A percentile compares a stretch with the other conserved stretches of the same genome.
Evolutionary conservation across 92 coral and sea anemone genomes (phyloP).

Genomic region (Siderastrea siderea): DNA sequence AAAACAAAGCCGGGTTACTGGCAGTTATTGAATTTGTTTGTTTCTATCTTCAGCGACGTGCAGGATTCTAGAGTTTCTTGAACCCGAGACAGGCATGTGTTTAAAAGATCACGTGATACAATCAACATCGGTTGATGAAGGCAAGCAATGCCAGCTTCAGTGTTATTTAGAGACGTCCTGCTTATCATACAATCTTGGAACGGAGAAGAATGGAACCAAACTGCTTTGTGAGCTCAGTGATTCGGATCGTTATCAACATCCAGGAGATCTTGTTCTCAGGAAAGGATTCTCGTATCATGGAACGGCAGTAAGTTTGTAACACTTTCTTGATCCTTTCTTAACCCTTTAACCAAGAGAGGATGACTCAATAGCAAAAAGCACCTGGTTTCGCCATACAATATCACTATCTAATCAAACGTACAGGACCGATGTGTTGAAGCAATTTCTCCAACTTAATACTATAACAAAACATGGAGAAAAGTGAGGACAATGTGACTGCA

Average conservation of each 20-base stretch:
- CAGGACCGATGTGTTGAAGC: no score
- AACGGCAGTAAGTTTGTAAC: conserved; percentile 2
- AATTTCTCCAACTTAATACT: no score
- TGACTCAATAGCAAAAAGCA: no score
- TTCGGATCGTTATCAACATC: conserved; percentile 40
- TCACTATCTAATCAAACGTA: no score
- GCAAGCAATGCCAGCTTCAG: neutral
- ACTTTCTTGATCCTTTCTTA: no score
- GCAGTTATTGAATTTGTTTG: no score
- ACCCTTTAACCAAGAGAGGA: no score
- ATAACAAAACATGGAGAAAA: no score
- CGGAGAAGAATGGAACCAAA: neutral
- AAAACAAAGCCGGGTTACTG: no score
- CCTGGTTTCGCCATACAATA: no score
- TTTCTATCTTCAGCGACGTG: neutral
- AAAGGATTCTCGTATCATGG: conserved; percentile 23
- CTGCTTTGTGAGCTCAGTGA: conserved; percentile 27
- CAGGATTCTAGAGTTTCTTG: conserved; percentile 3
- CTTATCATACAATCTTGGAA: conserved; percentile 25
- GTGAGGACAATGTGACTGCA: no score
- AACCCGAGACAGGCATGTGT: neutral
- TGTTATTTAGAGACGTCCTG: conserved; percentile 6
- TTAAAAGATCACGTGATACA: conserved; percentile 16
- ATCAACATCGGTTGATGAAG: conserved; percentile 1
- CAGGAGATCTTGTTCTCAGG: conserved; percentile 9